A percentile compares a stretch with the other conserved stretches of the same genome.
These are phyloP conservation scores for Acinonyx jubatus DNA, from an alignment of 2,113 vertebrate species.

Conservation along the genomic window DNA sequence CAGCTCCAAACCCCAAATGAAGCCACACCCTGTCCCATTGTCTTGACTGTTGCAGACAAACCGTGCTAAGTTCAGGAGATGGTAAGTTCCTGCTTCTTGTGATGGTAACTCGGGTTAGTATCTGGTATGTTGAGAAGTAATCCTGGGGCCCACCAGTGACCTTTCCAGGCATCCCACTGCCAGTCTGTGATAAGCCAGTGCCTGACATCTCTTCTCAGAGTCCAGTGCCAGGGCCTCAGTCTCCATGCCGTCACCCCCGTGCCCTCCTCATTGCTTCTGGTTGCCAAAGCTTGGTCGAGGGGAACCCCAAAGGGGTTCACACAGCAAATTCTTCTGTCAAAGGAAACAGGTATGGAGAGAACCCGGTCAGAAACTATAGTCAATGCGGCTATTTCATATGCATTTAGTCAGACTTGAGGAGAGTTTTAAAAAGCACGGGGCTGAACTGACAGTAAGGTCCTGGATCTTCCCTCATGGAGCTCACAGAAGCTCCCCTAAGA, in stretches of 20 bases:
- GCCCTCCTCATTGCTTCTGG: neutral
- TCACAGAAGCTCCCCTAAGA: neutral
- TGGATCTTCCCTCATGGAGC: neutral
- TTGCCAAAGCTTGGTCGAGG: neutral
- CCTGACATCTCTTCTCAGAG: neutral
- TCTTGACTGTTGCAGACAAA: neutral
- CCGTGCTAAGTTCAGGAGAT: neutral
- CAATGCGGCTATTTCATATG: neutral
- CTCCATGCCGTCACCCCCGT: neutral
- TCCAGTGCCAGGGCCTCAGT: neutral
- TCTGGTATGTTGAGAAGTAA: neutral
- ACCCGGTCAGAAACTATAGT: neutral
- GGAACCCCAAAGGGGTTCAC: neutral
- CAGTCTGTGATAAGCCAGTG: neutral
- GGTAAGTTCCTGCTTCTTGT: neutral
- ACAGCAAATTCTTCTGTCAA: neutral
- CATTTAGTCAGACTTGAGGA: neutral
- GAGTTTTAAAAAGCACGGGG: neutral
- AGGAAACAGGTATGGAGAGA: neutral
- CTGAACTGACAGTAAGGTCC: neutral
- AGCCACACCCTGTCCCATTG: neutral
- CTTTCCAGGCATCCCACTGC: neutral
- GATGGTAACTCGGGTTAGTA: neutral
- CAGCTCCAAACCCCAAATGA: neutral
- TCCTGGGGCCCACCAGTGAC: no score